phyloP scores from a whole-genome alignment of 2,113 vertebrate genomes.

The Ahaetulla prasina region DNA sequence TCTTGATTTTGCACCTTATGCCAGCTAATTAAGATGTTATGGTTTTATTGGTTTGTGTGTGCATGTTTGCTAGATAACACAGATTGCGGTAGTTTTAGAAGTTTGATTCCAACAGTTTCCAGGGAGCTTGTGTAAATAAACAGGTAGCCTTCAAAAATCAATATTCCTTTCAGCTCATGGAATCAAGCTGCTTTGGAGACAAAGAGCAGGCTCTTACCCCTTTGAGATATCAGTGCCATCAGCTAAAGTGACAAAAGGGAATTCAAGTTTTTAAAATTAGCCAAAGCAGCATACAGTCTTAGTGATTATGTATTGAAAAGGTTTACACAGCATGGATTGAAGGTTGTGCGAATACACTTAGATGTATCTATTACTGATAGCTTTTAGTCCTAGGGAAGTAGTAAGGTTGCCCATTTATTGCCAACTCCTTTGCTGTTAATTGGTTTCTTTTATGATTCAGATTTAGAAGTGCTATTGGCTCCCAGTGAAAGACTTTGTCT shows the following conservation, averaged over 20 bases:
- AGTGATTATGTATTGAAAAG: conserved; percentile 15
- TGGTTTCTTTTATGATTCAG: conserved; percentile 49
- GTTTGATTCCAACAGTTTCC: conserved; percentile 1
- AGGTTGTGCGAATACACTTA: fast-evolving
- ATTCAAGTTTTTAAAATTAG: conserved; percentile 35
- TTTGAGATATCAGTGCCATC: conserved; percentile 12
- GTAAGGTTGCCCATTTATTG: conserved; percentile 54
- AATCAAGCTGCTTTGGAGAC: conserved; percentile 20
- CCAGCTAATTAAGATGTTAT: conserved; percentile 11
- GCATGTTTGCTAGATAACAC: not conserved
- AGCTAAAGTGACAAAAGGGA: conserved; percentile 9
- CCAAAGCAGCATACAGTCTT: conserved; percentile 14
- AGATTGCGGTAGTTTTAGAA: not conserved
- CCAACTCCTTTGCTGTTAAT: conserved; percentile 44
- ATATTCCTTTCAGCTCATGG: conserved; percentile 31
- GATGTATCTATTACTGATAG: conserved; percentile 34
- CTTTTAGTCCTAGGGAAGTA: conserved; percentile 35
- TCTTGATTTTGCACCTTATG: not conserved
- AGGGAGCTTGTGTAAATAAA: conserved; percentile 32
- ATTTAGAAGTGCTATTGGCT: conserved; percentile 41
- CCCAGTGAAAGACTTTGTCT: conserved; percentile 21
- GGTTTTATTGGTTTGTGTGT: conserved; percentile 5
- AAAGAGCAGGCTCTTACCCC: conserved; percentile 19
- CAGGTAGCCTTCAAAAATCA: not conserved
- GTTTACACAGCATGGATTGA: not conserved